These are phyloP conservation scores for Cosmopolites sordidus DNA, from an alignment of 2,888 invertebrate species.

Conservation along the genomic window DNA sequence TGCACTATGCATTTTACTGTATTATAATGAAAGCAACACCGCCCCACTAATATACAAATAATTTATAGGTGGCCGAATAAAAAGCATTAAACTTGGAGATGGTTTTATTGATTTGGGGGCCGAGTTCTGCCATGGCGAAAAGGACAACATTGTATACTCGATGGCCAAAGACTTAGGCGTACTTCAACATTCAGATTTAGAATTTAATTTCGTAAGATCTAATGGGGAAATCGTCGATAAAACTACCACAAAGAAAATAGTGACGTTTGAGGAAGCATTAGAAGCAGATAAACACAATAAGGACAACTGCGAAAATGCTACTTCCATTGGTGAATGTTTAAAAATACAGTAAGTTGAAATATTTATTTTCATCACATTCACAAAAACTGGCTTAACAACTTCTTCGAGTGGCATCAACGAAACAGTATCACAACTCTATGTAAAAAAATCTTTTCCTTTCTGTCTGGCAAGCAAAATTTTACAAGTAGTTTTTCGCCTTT, in stretches of 20 bases:
- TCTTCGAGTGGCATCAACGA: too few relatives aligned
- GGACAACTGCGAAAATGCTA: slow-evolving; percentile 9
- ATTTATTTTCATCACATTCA: too few relatives aligned
- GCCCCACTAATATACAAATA: too few relatives aligned
- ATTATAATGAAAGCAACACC: too few relatives aligned
- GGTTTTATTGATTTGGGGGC: slow-evolving; percentile 24
- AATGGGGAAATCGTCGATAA: slow-evolving; percentile 19
- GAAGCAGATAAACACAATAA: slow-evolving; percentile 6
- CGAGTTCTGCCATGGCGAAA: slow-evolving; percentile 19
- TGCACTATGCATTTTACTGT: too few relatives aligned
- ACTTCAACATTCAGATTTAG: slow-evolving; percentile 9
- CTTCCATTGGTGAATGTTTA: slow-evolving; percentile 29
- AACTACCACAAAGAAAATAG: slow-evolving; percentile 11
- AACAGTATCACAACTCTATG: too few relatives aligned
- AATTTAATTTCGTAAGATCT: slow-evolving; percentile 14
- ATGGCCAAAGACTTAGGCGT: slow-evolving; percentile 22
- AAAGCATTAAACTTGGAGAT: slow-evolving; percentile 23
- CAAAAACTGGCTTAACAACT: too few relatives aligned
- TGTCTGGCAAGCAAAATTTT: too few relatives aligned
- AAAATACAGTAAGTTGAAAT: slow-evolving; percentile 3
- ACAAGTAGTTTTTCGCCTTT: too few relatives aligned
- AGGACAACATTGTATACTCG: slow-evolving; percentile 18
- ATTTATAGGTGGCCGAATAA: slow-evolving; percentile 20
- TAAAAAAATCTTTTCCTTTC: too few relatives aligned
- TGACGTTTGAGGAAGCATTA: slow-evolving; percentile 24